Evolutionary conservation across 1,140 invertebrate genomes (phyloP).

Genomic region (Steinernema khuongi): DNA sequence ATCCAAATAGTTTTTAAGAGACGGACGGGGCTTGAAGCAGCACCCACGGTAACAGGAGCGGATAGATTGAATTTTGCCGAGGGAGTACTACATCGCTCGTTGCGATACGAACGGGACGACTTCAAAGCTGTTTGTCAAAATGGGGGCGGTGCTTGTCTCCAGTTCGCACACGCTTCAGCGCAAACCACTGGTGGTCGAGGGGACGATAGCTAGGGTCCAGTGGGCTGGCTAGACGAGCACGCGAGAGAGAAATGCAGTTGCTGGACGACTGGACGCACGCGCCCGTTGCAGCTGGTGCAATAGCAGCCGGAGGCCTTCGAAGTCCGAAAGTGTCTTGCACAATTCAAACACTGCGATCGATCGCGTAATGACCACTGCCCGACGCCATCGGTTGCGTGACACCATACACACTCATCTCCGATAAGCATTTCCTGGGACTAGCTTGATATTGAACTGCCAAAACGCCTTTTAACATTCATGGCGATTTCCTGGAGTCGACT

Average conservation of each 20-base stretch:
- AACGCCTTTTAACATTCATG: too few species aligned
- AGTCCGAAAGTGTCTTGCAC: neutral
- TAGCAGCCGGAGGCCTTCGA: neutral
- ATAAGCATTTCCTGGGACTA: neutral
- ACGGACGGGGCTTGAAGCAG: too few species aligned
- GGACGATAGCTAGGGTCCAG: neutral
- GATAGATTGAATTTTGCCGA: neutral
- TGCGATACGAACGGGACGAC: neutral
- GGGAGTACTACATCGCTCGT: neutral
- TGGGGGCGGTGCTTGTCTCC: neutral
- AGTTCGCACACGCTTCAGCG: conserved; percentile 6
- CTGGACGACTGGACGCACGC: neutral
- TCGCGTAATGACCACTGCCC: neutral
- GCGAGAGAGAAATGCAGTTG: neutral
- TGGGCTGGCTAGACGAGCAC: neutral
- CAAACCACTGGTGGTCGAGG: neutral
- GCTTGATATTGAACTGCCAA: neutral
- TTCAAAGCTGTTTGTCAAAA: conserved; percentile 8
- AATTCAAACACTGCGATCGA: neutral
- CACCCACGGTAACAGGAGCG: too few species aligned
- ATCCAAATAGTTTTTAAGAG: too few species aligned
- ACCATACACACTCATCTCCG: neutral
- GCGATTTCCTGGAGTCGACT: too few species aligned
- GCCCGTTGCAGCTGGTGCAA: neutral
- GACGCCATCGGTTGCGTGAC: neutral